Percentiles rank a stretch among this genome's conserved stretches.
Conservation (phyloP, 2,797 vertebrate genomes). For the Discoglossus pictus region DNA sequence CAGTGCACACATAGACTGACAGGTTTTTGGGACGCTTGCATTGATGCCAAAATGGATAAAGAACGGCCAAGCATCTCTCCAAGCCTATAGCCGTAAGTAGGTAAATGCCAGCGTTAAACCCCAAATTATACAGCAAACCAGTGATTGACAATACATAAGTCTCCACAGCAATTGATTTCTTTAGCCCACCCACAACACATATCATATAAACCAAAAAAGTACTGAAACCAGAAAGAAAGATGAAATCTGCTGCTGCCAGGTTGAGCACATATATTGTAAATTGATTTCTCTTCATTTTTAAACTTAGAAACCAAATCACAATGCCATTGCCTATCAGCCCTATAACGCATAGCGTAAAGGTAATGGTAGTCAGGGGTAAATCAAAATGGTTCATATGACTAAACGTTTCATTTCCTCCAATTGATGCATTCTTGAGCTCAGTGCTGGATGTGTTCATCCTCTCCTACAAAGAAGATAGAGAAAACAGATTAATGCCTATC, state of each 20-base stretch:
- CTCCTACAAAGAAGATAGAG: conserved; percentile 21
- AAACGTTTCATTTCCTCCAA: neutral
- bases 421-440: conserved; percentile 11
- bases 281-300: neutral
- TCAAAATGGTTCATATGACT: neutral
- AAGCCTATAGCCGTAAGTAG: conserved; percentile 60
- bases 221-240: conserved; percentile 45
- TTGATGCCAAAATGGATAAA: conserved; percentile 61
- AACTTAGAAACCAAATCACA: conserved; percentile 39
- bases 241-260: conserved; percentile 7
- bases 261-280: conserved; percentile 20
- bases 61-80: conserved; percentile 55
- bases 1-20: conserved; percentile 14
- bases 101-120: conserved; percentile 52
- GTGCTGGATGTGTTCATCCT: conserved; percentile 14
- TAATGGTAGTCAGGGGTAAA: conserved; percentile 16
- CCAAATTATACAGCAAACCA: conserved; percentile 27
- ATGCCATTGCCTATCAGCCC: conserved; percentile 50
- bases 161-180: neutral
- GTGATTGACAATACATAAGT: neutral
- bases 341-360: neutral
- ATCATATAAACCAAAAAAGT: conserved; percentile 25
- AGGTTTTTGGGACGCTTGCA: conserved; percentile 47
- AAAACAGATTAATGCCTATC: too few relatives aligned
- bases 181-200: conserved; percentile 19